phyloP scores from a whole-genome alignment of 2,888 invertebrate species.

The Aproaerema taeniolella region DNA sequence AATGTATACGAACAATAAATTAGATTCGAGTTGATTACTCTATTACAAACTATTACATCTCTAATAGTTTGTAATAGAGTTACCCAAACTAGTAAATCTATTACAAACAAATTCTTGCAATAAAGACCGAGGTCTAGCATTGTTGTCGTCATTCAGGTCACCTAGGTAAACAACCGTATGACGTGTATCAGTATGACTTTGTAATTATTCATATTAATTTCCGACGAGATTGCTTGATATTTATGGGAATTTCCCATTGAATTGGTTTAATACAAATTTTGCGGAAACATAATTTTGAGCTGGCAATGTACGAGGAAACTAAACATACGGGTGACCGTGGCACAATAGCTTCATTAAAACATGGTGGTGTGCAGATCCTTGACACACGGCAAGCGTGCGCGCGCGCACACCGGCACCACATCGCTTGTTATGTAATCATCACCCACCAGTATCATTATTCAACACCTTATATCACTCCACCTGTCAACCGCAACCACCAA shows the following conservation, averaged over 20 bases:
- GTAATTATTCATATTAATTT: no score
- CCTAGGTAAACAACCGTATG: not conserved
- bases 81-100: no score
- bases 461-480: conserved; percentile 41
- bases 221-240: no score
- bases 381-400: conserved; percentile 48
- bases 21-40: no score
- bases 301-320: conserved; percentile 14
- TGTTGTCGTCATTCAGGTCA: not conserved
- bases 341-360: conserved; percentile 50
- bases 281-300: no score
- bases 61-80: no score
- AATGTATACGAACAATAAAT: no score
- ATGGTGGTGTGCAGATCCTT: conserved; percentile 55
- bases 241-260: no score
- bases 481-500: conserved; percentile 21
- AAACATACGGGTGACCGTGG: conserved; percentile 43
- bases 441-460: conserved; percentile 44
- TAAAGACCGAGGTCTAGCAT: not conserved
- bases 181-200: no score
- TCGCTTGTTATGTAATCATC: conserved; percentile 55
- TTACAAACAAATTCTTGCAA: not conserved
- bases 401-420: conserved; percentile 21
- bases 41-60: no score
- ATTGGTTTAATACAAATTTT: no score